Evolutionary conservation across 2,113 vertebrate genomes (phyloP).

Genomic region (Periophthalmus modestus): DNA sequence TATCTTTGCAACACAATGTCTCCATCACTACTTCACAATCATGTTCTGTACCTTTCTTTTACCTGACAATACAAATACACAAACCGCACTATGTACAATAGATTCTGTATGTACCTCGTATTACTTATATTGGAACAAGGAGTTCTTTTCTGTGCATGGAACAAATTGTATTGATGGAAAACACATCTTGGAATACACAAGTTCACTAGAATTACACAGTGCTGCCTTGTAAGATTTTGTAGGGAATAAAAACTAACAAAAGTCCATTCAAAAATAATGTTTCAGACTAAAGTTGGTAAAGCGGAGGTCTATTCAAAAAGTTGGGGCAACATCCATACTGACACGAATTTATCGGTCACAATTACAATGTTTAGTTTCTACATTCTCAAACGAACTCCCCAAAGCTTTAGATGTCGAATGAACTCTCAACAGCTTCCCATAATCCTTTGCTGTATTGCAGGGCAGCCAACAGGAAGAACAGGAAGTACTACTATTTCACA

Average conservation of each 20-base stretch:
- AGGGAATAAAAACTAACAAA: background rate
- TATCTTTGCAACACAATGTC: background rate
- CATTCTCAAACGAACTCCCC: no score
- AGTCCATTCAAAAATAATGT: background rate
- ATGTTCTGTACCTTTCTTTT: background rate
- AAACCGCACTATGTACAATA: background rate
- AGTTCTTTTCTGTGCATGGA: background rate
- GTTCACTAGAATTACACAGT: background rate
- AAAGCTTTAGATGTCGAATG: no score
- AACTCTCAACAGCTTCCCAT: no score
- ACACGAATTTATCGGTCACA: no score
- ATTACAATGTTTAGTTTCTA: no score
- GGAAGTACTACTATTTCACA: no score
- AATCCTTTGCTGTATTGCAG: no score
- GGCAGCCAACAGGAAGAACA: no score
- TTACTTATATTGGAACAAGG: background rate
- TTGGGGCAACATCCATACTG: no score
- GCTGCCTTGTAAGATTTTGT: no score
- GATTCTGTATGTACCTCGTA: background rate
- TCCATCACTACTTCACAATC: background rate
- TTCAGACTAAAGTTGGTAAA: background rate
- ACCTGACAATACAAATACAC: background rate
- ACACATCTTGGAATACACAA: background rate
- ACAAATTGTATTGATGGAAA: background rate
- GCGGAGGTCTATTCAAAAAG: background rate